Evolutionary conservation across 2,888 invertebrate genomes (phyloP).

Genomic region (Scaptomyza polygonia): DNA sequence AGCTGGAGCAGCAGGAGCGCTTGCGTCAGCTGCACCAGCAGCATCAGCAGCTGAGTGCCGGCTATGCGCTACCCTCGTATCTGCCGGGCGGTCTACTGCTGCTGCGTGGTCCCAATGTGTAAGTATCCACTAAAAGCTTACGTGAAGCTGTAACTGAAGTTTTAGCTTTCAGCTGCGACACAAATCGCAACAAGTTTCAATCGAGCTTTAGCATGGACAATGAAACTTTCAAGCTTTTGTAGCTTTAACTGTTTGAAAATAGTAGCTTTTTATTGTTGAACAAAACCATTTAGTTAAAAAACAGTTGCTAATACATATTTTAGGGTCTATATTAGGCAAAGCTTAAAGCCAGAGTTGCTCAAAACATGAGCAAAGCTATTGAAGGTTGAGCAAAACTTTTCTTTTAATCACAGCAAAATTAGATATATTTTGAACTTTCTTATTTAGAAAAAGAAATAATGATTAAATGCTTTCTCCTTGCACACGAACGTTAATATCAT

Average conservation of each 20-base stretch:
- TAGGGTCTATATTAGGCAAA: neutral
- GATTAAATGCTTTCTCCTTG: neutral
- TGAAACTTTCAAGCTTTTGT: neutral
- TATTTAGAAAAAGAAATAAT: neutral
- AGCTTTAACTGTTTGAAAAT: neutral
- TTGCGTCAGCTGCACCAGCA: conserved; percentile 59
- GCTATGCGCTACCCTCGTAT: conserved; percentile 62
- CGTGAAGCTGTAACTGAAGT: conserved; percentile 28
- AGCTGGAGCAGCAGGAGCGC: conserved; percentile 51
- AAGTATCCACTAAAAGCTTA: conserved; percentile 18
- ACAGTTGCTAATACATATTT: neutral
- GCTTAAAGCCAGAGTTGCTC: neutral
- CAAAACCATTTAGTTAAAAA: neutral
- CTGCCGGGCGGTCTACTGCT: conserved; percentile 41
- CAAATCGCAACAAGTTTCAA: neutral
- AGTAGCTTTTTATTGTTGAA: neutral
- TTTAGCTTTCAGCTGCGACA: conserved; percentile 4
- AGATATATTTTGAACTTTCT: neutral
- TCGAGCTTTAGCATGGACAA: neutral
- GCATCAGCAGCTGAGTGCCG: conserved; percentile 64
- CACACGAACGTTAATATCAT: neutral
- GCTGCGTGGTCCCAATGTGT: conserved; percentile 28
- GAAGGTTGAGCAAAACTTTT: neutral
- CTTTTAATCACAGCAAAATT: too few relatives aligned
- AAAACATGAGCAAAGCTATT: neutral